Evolutionary conservation across 2,113 vertebrate genomes (phyloP), one percentile per base, ranked within the genome.

Genomic region (Formicarius rufipectus): DNA sequence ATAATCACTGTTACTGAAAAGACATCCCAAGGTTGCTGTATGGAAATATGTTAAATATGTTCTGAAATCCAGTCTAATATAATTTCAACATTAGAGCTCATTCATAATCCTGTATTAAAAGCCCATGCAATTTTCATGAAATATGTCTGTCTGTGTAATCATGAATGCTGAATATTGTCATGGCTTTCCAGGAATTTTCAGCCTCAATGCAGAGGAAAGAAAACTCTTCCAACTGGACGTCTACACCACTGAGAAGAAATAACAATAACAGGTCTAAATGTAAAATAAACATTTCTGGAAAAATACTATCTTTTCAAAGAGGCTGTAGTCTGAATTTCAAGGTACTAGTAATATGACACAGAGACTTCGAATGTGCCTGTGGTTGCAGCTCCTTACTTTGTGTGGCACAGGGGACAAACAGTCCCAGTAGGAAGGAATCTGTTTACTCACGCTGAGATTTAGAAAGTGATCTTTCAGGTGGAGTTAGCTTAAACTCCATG

Each of bases 241-340:
- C 96, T 97, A 97, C 92, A 97, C 96, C 91, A 92, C 96, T 93
- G 97, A 96, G 96, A 97, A 98, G 96, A 97, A 98, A 98, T 97
- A 97, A 97, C 91, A 97, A 97, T 98, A 98, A 97, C 96, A 97
- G 95, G 87, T 97, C 89, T 88, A 97, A 97, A 97, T 83, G 94
- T 97, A 98, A 98, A 98, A 96, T 97, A 98, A 98, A 98, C 97
- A 97, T 94, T 97, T 93, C 96, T 97, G 94, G 97, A 97, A 98
- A 98, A 98, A 97, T 92, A 93, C 92, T 97, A 85, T 97, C 96
- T 95, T 94, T 95, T 93, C 78, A 96, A 97, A 93, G 95, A 97
- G 89, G 53, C 88, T 89, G 84, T 85, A 92, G 92, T 95, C 96
- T 95, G 92, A 96, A 96, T 96, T 92, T 93, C 96, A 90, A 92